Evolutionary conservation across 2,113 vertebrate species (phyloP).

Genomic region (Numida meleagris): DNA sequence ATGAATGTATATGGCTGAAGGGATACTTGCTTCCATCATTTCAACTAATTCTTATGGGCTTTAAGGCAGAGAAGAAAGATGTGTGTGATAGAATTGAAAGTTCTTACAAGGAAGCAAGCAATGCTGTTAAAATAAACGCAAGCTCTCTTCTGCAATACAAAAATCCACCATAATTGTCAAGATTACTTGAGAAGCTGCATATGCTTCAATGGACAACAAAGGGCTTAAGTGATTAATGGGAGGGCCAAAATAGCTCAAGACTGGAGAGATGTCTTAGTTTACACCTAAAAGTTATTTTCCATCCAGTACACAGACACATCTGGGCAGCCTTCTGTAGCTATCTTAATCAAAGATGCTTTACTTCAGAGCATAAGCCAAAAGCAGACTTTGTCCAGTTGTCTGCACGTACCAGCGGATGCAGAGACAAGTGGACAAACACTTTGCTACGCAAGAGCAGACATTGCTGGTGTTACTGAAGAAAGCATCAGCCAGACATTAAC

Average conservation of each 20-base stretch:
- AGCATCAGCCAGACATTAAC: slow-evolving; percentile 18
- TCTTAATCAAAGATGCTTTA: not conserved
- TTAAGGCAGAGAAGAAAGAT: not conserved
- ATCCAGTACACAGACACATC: not conserved
- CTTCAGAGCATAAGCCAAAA: not conserved
- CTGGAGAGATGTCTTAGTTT: not conserved
- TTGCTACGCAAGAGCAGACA: not conserved
- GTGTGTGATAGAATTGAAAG: not conserved
- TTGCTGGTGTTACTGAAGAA: not conserved
- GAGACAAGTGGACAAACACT: not conserved
- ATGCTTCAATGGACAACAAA: not conserved
- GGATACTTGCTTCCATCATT: not conserved
- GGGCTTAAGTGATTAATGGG: not conserved
- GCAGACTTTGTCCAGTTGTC: not conserved
- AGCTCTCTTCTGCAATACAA: not conserved
- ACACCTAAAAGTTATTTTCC: slow-evolving; percentile 8
- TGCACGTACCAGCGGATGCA: not conserved
- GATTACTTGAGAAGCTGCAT: not conserved
- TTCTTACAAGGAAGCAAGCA: not conserved
- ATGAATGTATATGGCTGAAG: not conserved
- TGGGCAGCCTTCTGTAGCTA: not conserved
- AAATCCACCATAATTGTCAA: not conserved
- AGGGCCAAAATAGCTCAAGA: not conserved
- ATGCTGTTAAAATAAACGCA: not conserved
- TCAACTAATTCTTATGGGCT: not conserved